These are phyloP conservation scores for Anoplopoma fimbria DNA, from an alignment of 2,113 vertebrate species.

Conservation along the genomic window DNA sequence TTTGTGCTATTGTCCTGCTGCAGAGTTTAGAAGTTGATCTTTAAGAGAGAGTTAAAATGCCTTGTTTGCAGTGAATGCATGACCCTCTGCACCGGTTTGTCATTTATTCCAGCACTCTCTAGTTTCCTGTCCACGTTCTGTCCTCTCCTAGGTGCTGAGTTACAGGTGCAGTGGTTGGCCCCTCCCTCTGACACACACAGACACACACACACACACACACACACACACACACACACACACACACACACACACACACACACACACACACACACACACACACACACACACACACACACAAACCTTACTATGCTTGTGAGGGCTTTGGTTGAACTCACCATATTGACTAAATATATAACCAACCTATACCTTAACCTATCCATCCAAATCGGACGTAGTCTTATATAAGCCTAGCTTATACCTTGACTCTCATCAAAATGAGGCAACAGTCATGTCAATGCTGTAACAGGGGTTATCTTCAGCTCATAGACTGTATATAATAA, in stretches of 20 bases:
- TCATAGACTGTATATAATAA: too few species aligned
- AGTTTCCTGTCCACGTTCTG: constrained; percentile 7
- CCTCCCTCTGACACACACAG: constrained; percentile 44
- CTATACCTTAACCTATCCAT: background rate
- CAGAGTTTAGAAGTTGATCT: background rate
- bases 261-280: constrained; percentile 32
- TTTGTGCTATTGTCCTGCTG: background rate
- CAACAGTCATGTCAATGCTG: background rate
- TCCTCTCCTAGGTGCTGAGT: constrained; percentile 24
- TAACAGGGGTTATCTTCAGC: background rate
- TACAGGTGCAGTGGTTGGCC: constrained; percentile 53
- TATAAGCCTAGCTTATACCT: too few species aligned
- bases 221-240: background rate
- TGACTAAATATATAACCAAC: background rate
- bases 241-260: background rate
- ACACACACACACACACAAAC: constrained; percentile 32
- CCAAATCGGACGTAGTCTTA: background rate
- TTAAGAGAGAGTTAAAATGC: background rate
- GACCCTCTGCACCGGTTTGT: background rate
- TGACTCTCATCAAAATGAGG: too few species aligned
- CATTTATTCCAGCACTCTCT: background rate
- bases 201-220: constrained; percentile 23
- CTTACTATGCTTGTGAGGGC: background rate
- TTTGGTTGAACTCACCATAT: background rate
- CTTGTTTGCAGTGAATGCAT: background rate